Conservation (phyloP, 2,113 vertebrate genomes). For the Pseudolaguvia tuberculata region DNA sequence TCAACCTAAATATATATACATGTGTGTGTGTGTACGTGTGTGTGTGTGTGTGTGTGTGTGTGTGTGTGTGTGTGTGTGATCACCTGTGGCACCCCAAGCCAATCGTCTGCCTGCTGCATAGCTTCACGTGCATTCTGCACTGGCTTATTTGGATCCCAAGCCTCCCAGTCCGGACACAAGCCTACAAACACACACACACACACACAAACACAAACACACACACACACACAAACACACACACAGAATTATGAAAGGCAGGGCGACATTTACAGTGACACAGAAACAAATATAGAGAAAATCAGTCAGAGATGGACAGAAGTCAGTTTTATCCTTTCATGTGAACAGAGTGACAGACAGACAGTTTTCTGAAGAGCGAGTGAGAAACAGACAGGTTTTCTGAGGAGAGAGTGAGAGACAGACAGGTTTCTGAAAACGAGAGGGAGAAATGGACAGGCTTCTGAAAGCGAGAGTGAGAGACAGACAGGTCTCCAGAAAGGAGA, state of each 20-base stretch:
- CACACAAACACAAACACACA: constrained; percentile 36
- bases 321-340: background rate
- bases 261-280: background rate
- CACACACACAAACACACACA: constrained; percentile 33
- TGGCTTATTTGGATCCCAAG: constrained; percentile 86
- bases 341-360: no score
- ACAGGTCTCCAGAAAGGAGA: no score
- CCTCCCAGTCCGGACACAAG: constrained; percentile 85
- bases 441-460: no score
- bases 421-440: no score
- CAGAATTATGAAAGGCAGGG: background rate
- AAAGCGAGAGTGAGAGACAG: no score
- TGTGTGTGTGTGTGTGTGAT: constrained; percentile 28
- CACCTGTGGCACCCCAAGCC: constrained; percentile 90
- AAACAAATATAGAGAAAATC: background rate
- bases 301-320: background rate
- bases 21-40: background rate
- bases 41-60: background rate
- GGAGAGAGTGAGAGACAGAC: background rate
- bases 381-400: no score
- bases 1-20: background rate
- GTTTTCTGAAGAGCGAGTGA: no score
- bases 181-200: constrained; percentile 60
- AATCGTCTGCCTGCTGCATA: constrained; percentile 91
- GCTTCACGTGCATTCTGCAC: constrained; percentile 86